These are phyloP conservation scores for Hipposideros larvatus DNA, from an alignment of 2,797 vertebrate species.

Conservation along the genomic window DNA sequence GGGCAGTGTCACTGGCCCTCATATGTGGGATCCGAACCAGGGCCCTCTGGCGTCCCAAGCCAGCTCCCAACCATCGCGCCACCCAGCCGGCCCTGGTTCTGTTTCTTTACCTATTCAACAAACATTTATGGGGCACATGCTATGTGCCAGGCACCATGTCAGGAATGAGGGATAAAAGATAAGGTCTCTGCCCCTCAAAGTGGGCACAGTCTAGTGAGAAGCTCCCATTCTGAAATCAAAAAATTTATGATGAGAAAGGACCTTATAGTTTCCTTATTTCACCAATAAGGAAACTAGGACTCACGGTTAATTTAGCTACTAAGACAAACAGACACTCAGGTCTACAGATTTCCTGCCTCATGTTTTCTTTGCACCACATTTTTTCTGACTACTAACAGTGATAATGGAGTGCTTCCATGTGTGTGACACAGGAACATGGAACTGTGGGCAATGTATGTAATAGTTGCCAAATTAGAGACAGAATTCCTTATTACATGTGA, in stretches of 20 bases:
- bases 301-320: not conserved
- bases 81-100: not conserved
- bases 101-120: constrained; percentile 22
- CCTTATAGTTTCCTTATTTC: not conserved
- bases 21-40: too few species aligned
- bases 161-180: not conserved
- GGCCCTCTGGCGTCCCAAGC: too few species aligned
- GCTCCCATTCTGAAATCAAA: not conserved
- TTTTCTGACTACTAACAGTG: not conserved
- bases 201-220: not conserved
- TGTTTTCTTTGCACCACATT: not conserved
- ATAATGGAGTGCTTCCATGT: not conserved
- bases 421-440: not conserved
- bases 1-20: too few species aligned
- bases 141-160: not conserved
- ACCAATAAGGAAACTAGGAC: not conserved
- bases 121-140: not conserved
- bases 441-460: not conserved
- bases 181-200: not conserved
- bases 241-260: not conserved
- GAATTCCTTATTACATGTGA: not conserved
- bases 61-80: too few species aligned
- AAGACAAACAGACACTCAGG: not conserved
- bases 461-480: not conserved
- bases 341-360: not conserved